Conservation (phyloP, 2,113 vertebrate genomes). For the Athene noctua region DNA sequence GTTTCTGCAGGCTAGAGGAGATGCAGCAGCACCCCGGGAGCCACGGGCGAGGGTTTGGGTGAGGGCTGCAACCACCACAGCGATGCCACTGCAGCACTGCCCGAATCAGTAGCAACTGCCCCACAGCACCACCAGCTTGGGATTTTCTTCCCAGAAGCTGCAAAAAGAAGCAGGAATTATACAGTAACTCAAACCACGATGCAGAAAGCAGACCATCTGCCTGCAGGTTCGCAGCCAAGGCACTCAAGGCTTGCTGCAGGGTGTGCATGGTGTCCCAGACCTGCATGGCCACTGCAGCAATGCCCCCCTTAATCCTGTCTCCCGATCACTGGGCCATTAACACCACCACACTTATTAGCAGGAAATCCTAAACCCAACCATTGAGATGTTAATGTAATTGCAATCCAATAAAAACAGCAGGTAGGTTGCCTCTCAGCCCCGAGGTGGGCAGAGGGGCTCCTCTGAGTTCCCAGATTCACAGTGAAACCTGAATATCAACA, state of each 20-base stretch:
- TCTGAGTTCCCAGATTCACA: not conserved
- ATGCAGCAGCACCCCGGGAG: not conserved
- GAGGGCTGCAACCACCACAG: not conserved
- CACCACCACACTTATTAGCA: not conserved
- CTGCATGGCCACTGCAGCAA: not conserved
- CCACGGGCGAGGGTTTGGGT: rapidly evolving
- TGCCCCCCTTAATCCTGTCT: not conserved
- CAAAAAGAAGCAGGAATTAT: not conserved
- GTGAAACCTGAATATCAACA: not conserved
- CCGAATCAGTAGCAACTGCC: not conserved
- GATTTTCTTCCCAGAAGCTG: not conserved
- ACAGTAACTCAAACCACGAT: not conserved
- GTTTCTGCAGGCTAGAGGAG: not conserved
- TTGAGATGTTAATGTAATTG: not conserved
- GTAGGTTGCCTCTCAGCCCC: not conserved
- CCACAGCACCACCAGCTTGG: not conserved
- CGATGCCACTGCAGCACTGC: not conserved
- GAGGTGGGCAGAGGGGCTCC: not conserved
- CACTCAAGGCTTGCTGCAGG: not conserved
- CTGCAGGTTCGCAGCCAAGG: rapidly evolving
- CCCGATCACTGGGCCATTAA: not conserved
- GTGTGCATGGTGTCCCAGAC: not conserved
- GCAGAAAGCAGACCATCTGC: not conserved
- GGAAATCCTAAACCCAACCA: not conserved
- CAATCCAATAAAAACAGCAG: not conserved